Evolutionary conservation across 1,140 invertebrate genomes (phyloP).

Genomic region (Heliothis subflexa): DNA sequence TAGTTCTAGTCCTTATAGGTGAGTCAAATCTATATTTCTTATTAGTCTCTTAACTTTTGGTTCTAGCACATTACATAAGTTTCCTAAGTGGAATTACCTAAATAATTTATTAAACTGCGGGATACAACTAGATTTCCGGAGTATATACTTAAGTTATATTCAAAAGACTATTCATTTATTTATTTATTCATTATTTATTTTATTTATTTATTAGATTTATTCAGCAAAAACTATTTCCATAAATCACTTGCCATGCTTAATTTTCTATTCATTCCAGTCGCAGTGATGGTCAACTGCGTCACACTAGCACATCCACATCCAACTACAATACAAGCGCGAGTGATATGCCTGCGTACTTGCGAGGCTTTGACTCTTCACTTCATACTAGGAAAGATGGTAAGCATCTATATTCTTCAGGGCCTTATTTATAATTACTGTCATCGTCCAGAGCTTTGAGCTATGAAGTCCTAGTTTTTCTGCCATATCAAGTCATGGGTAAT

Average conservation of each 20-base stretch:
- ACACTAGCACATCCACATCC: slow-evolving; percentile 93
- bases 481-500: too few species aligned
- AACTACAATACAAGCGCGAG: slow-evolving; percentile 92
- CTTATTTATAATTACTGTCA: too few species aligned
- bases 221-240: background rate
- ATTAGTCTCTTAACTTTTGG: too few species aligned
- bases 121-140: too few species aligned
- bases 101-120: too few species aligned
- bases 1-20: slow-evolving; percentile 95
- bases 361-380: slow-evolving; percentile 88
- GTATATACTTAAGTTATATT: too few species aligned
- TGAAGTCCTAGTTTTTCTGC: too few species aligned
- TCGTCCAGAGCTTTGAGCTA: too few species aligned
- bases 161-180: background rate
- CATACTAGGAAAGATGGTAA: slow-evolving; percentile 81
- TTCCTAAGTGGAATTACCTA: too few species aligned
- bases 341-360: slow-evolving; percentile 90
- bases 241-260: background rate
- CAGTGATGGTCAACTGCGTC: slow-evolving; percentile 92
- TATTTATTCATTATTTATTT: too few species aligned
- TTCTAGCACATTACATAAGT: too few species aligned
- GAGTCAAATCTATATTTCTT: slow-evolving; percentile 40
- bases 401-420: background rate
- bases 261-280: slow-evolving; percentile 67
- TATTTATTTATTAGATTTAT: background rate